Percentiles rank a stretch among this genome's conserved stretches.
phyloP scores from a whole-genome alignment of 1,140 invertebrate species.

The Thalassaphorura encarpata region DNA sequence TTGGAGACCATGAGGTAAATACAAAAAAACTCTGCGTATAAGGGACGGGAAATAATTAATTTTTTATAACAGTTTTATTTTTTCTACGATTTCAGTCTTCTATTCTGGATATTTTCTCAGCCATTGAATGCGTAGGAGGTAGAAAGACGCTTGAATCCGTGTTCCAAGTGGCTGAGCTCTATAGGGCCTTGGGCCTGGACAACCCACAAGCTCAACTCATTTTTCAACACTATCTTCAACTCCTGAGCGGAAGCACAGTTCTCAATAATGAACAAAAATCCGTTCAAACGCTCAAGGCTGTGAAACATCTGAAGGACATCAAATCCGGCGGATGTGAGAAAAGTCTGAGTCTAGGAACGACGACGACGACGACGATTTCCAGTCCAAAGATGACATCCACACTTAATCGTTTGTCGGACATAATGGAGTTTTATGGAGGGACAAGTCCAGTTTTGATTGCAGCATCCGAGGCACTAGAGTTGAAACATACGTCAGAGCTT shows the following conservation, averaged over 20 bases:
- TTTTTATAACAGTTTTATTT: background rate
- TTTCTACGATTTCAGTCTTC: background rate
- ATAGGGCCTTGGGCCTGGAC: background rate
- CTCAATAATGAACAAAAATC: slow-evolving; percentile 16
- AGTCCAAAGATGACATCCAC: background rate
- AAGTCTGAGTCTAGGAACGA: background rate
- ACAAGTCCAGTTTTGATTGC: background rate
- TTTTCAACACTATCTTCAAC: slow-evolving; percentile 4
- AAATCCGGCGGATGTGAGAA: background rate
- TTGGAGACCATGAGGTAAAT: slow-evolving; percentile 2
- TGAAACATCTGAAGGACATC: slow-evolving; percentile 20
- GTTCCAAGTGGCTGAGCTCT: background rate
- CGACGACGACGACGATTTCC: background rate
- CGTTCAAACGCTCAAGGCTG: slow-evolving; percentile 15
- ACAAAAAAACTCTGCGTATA: too few relatives aligned
- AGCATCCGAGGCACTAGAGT: slow-evolving; percentile 10
- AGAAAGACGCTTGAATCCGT: background rate
- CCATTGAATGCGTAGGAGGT: background rate
- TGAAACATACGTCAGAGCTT: slow-evolving; percentile 7
- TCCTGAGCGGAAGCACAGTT: slow-evolving; percentile 5
- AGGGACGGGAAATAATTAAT: background rate
- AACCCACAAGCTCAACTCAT: slow-evolving; percentile 2
- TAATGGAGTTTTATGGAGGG: background rate
- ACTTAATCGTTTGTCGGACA: background rate
- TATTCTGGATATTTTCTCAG: slow-evolving; percentile 6